Conservation (phyloP, 2,888 invertebrate species). For the Conchocele bisecta region DNA sequence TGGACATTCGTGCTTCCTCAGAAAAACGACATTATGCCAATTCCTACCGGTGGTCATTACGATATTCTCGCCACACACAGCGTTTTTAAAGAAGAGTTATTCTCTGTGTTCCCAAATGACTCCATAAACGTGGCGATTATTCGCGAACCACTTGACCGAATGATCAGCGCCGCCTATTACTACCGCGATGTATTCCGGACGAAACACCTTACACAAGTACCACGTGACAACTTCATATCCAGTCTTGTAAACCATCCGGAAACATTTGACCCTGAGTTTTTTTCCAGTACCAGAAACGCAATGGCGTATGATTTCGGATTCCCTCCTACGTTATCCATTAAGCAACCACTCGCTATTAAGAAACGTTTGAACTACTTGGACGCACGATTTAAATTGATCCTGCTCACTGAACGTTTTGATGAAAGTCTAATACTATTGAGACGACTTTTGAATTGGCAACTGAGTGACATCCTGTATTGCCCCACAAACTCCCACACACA, state of each 20-base stretch:
- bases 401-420: conserved; percentile 43
- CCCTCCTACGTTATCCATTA: neutral
- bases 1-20: conserved; percentile 18
- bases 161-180: too few relatives aligned
- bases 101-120: conserved; percentile 36
- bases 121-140: conserved; percentile 42
- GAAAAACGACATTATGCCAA: neutral
- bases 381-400: conserved; percentile 30
- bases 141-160: conserved; percentile 45
- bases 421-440: conserved; percentile 40
- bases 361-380: conserved; percentile 13
- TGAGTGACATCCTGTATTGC: conserved; percentile 42
- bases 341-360: too few relatives aligned
- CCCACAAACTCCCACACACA: conserved; percentile 23
- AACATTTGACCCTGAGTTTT: conserved; percentile 17
- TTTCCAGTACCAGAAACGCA: conserved; percentile 33
- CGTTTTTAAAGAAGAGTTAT: conserved; percentile 6
- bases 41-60: conserved; percentile 28
- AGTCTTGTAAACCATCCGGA: conserved; percentile 26
- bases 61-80: conserved; percentile 30
- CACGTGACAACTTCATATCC: too few relatives aligned
- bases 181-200: conserved; percentile 28
- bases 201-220: conserved; percentile 25
- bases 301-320: conserved; percentile 46
- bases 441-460: conserved; percentile 38